A percentile compares a stretch with the other conserved stretches of the same genome.
Evolutionary conservation across 2,888 invertebrate species (phyloP).

Genomic region (Scaptomyza caliginosa): DNA sequence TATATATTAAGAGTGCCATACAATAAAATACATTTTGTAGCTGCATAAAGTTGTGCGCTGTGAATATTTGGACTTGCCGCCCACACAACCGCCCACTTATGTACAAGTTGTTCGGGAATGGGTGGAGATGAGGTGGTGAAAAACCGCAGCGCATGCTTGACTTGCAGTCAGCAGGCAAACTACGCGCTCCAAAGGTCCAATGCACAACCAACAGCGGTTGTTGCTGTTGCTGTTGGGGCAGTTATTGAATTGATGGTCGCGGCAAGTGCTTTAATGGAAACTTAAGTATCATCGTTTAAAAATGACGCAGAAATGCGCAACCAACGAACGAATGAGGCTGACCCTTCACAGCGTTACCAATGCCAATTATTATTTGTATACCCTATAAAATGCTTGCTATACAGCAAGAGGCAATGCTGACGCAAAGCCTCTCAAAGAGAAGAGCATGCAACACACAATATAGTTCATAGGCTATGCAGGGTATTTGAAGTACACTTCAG

Average conservation of each 20-base stretch:
- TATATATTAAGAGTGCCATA: conserved; percentile 17
- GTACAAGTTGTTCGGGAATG: conserved; percentile 8
- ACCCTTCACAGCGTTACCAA: conserved; percentile 62
- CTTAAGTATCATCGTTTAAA: conserved; percentile 79
- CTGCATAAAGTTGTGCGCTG: conserved; percentile 61
- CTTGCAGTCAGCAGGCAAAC: conserved; percentile 44
- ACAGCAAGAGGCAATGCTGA: neutral
- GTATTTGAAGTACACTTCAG: conserved; percentile 29
- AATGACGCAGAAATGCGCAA: conserved; percentile 75
- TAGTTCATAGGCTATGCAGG: conserved; percentile 6
- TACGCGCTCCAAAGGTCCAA: conserved; percentile 43
- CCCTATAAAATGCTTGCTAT: conserved; percentile 31
- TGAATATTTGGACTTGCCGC: conserved; percentile 64
- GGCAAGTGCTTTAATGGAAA: conserved; percentile 79
- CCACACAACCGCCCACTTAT: conserved; percentile 17
- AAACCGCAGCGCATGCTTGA: conserved; percentile 68
- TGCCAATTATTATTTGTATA: conserved; percentile 65
- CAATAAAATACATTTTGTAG: conserved; percentile 50
- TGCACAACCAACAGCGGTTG: conserved; percentile 2
- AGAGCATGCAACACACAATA: too few relatives aligned
- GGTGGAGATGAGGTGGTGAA: conserved; percentile 6
- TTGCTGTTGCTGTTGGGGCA: conserved; percentile 23
- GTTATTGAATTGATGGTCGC: conserved; percentile 76
- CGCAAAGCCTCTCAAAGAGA: neutral
- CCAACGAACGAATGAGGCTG: conserved; percentile 29